Conservation (phyloP, 35 echinoderm and acorn worm genomes). For the Strongylocentrotus purpuratus region DNA sequence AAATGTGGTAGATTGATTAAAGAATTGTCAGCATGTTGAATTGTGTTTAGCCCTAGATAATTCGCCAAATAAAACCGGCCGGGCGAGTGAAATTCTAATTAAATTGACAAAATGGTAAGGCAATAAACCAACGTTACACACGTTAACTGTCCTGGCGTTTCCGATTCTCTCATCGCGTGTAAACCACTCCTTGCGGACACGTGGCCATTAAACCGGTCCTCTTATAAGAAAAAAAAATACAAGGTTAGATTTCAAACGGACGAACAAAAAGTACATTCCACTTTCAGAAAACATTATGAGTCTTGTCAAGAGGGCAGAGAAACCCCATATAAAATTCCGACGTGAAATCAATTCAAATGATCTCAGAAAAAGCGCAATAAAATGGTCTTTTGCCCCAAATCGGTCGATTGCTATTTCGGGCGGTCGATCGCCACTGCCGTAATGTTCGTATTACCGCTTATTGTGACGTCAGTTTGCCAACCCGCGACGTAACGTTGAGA, state of each 20-base stretch:
- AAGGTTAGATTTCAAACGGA: not conserved
- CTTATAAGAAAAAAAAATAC: not conserved
- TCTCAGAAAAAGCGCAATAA: not conserved
- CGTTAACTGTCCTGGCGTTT: not conserved
- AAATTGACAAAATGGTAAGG: not conserved
- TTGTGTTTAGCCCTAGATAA: not conserved
- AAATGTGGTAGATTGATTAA: too few species aligned
- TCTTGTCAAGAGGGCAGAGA: not conserved
- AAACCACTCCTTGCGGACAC: not conserved
- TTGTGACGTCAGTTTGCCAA: too few species aligned
- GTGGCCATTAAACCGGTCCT: not conserved
- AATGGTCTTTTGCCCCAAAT: not conserved
- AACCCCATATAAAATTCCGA: not conserved
- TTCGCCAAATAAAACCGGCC: not conserved
- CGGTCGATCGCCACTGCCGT: not conserved
- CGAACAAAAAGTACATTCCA: constrained; percentile 2
- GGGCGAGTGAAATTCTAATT: not conserved
- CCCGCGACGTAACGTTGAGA: too few species aligned
- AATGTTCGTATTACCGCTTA: not conserved
- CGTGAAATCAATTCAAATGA: not conserved
- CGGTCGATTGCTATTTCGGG: not conserved
- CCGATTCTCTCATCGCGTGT: not conserved
- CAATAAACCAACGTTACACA: not conserved
- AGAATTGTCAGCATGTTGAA: not conserved
- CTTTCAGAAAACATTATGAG: not conserved